These are phyloP conservation scores for Acleris sparsana DNA, from an alignment of 2,888 invertebrate species.

Conservation along the genomic window DNA sequence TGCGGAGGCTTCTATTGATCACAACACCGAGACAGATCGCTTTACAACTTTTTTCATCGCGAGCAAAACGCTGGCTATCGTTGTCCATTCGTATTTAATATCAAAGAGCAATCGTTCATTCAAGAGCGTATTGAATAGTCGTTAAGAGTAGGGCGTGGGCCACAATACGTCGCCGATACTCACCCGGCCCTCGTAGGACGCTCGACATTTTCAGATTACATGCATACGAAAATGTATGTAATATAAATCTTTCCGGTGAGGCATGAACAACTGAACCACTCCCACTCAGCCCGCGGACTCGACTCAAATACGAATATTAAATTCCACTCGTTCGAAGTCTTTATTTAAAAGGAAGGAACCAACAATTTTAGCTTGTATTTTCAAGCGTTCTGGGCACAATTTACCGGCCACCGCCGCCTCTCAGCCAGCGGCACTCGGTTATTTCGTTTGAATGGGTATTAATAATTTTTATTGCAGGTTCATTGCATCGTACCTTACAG, in stretches of 20 bases:
- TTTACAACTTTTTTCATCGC: slow-evolving; percentile 71
- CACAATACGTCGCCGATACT: slow-evolving; percentile 61
- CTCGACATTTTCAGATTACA: slow-evolving; percentile 82
- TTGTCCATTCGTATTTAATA: slow-evolving; percentile 75
- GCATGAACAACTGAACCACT: slow-evolving; percentile 78
- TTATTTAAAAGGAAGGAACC: slow-evolving; percentile 67
- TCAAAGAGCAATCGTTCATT: slow-evolving; percentile 82
- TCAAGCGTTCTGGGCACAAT: slow-evolving; percentile 59
- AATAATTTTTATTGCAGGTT: slow-evolving; percentile 80
- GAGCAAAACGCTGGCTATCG: slow-evolving; percentile 62
- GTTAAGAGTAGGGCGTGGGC: slow-evolving; percentile 78
- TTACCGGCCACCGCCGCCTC: slow-evolving; percentile 46
- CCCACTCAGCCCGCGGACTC: slow-evolving; percentile 74
- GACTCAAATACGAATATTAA: slow-evolving; percentile 79
- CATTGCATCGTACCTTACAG: slow-evolving; percentile 71
- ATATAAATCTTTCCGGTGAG: slow-evolving; percentile 84
- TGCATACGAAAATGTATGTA: slow-evolving; percentile 81
- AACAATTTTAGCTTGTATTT: slow-evolving; percentile 71
- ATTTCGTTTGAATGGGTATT: slow-evolving; percentile 73
- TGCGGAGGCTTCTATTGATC: slow-evolving; percentile 54
- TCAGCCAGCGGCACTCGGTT: slow-evolving; percentile 52
- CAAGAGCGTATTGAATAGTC: slow-evolving; percentile 80
- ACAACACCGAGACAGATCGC: slow-evolving; percentile 66
- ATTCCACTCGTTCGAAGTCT: slow-evolving; percentile 76
- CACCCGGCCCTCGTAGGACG: slow-evolving; percentile 44